Conservation (phyloP, 2,113 vertebrate species). For the Emydura subglobosa region DNA sequence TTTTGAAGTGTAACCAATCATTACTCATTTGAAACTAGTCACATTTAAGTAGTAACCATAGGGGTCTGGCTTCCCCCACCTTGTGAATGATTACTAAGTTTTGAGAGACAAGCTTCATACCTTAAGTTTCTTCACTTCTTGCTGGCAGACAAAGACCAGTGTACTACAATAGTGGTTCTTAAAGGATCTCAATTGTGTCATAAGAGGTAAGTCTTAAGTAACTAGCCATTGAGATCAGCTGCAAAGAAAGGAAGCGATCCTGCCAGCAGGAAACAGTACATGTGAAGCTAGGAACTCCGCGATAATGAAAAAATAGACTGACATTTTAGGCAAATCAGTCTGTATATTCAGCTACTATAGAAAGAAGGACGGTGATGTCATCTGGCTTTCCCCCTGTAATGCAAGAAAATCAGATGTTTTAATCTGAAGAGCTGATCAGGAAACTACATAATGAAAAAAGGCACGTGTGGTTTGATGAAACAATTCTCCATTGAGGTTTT, state of each 20-base stretch:
- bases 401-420: background rate
- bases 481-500: background rate
- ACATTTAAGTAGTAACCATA: slow-evolving; percentile 13
- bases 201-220: slow-evolving; percentile 59
- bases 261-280: slow-evolving; percentile 90
- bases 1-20: slow-evolving; percentile 64
- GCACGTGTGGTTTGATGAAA: background rate
- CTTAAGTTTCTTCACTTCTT: slow-evolving; percentile 63
- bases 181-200: slow-evolving; percentile 50
- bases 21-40: slow-evolving; percentile 54
- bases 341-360: slow-evolving; percentile 98
- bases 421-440: background rate
- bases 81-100: slow-evolving; percentile 29
- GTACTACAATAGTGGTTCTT: slow-evolving; percentile 74
- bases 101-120: slow-evolving; percentile 65
- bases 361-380: slow-evolving; percentile 99
- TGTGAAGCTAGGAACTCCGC: slow-evolving; percentile 37
- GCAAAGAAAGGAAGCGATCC: slow-evolving; percentile 81
- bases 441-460: no score
- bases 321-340: slow-evolving; percentile 81
- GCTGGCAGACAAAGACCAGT: slow-evolving; percentile 73
- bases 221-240: slow-evolving; percentile 71
- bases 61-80: slow-evolving; percentile 47
- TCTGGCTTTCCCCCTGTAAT: slow-evolving; percentile 95
- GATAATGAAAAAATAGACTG: background rate